A percentile compares a stretch with the other conserved stretches of the same genome.
These are phyloP conservation scores for Geopemphigus sp. DNA, from an alignment of 1,140 invertebrate species.

Conservation along the genomic window DNA sequence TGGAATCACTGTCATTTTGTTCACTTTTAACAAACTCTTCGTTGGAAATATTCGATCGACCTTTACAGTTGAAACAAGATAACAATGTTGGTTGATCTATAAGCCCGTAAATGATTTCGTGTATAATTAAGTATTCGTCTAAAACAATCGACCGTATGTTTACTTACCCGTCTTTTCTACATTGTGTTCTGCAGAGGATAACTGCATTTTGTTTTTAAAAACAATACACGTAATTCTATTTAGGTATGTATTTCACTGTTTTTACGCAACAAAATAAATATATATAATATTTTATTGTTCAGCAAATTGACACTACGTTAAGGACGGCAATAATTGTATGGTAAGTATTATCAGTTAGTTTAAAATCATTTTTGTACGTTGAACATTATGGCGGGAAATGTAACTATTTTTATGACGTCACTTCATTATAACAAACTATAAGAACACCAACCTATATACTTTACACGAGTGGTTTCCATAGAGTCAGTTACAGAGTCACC, in stretches of 20 bases:
- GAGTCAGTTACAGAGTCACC: too few relatives aligned
- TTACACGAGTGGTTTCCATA: too few relatives aligned
- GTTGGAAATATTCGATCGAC: not conserved
- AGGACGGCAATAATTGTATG: not conserved
- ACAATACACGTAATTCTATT: not conserved
- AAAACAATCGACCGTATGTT: too few relatives aligned
- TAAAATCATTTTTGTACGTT: not conserved
- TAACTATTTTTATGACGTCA: not conserved
- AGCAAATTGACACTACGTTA: too few relatives aligned
- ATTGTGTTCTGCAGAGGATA: not conserved
- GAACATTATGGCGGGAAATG: constrained; percentile 9
- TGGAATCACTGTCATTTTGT: not conserved
- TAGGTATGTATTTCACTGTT: too few relatives aligned
- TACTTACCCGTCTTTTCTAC: not conserved
- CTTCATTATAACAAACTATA: too few relatives aligned
- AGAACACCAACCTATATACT: too few relatives aligned
- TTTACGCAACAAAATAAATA: too few relatives aligned
- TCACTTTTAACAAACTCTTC: constrained; percentile 17
- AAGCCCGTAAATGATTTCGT: not conserved
- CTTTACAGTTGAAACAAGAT: constrained; percentile 24
- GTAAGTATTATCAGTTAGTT: not conserved
- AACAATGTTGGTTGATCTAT: not conserved
- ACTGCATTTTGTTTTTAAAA: not conserved
- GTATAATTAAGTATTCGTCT: not conserved
- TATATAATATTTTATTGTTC: too few relatives aligned